Base-by-base conservation (phyloP, 2,113 vertebrate species). In the Brevimyrus niger region DNA sequence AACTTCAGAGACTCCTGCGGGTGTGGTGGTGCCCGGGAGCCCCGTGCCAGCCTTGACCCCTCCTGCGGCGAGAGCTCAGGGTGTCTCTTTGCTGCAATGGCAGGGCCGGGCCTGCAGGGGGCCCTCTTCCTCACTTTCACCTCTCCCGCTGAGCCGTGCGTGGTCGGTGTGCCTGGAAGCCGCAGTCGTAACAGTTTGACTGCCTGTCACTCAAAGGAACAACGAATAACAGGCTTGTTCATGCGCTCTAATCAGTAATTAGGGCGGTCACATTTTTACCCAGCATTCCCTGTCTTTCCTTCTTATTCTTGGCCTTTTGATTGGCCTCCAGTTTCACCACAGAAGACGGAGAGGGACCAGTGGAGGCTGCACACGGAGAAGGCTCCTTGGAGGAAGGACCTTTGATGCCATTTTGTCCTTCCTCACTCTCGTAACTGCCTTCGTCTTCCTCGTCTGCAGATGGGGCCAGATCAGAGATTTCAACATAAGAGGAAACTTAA, bases 261-360 rank as follows among this genome's bases (percentile, higher is more conserved):
- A 65, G 35, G 73, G 35, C 15, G 6, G 50, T 17, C 17, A 15
- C 10, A 10, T 10, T 15, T 88, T 94, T 95, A 98, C 98, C 98
- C 90, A 97, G 95, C 91, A 98, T 93, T 5, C 98, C 97, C 95
- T 99, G 98, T 89, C 98, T 95, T 91, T 98, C 98, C 90, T 97
- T 97, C 93, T 99, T 99, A 94, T 99, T 99, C 94, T 97, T 97
- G 8, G 98, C 98, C 92, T 99, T 99, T 93, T 98, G 98, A 89
- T 99, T 98, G 93, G 97, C 98, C 91, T 99, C 98, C 94, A 99
- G 97, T 93, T 98, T 99, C 90, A 99, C 98, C 90, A 99, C 95
- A 0, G 97, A 98, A 3, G 98, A 99, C 0, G 98, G 97, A 1
- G 97, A 98, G 1, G 98, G 98, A 4, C 96, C 97, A 21, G 96